Conservation (phyloP, 1,140 invertebrate genomes). For the Lamellibrachia luymesi region DNA sequence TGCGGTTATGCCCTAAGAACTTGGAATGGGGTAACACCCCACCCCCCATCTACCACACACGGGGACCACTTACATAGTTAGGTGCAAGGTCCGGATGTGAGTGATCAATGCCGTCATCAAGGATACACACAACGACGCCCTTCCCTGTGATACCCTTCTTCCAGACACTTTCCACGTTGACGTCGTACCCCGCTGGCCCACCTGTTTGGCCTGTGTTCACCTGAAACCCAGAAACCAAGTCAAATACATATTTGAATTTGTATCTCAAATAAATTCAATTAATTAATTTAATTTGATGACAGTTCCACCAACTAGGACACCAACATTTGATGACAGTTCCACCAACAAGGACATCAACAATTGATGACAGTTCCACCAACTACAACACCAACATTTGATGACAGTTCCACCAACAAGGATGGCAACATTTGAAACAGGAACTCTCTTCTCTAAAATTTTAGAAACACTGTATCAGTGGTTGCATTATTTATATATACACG, state of each 20-base stretch:
- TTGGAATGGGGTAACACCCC: no score
- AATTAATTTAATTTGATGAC: not conserved
- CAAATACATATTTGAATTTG: not conserved
- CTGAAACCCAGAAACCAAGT: conserved; percentile 36
- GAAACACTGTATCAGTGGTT: no score
- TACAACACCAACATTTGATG: no score
- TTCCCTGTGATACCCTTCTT: conserved; percentile 50
- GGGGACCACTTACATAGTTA: conserved; percentile 55
- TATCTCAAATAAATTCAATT: conserved; percentile 7
- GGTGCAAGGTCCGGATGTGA: conserved; percentile 53
- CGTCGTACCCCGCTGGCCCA: conserved; percentile 47
- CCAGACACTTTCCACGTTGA: conserved; percentile 58
- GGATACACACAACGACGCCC: conserved; percentile 53
- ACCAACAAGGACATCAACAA: no score
- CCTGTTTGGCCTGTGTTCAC: conserved; percentile 50
- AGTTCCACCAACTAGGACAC: no score
- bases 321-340: no score
- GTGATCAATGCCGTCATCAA: conserved; percentile 59
- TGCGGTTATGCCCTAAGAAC: no score
- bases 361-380: no score
- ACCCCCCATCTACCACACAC: not conserved
- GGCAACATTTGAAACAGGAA: no score
- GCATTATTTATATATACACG: no score
- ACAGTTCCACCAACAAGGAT: no score
- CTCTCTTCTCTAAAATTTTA: no score